These are phyloP conservation scores for Noctua pronuba DNA, from an alignment of 2,888 invertebrate genomes.

Conservation along the genomic window DNA sequence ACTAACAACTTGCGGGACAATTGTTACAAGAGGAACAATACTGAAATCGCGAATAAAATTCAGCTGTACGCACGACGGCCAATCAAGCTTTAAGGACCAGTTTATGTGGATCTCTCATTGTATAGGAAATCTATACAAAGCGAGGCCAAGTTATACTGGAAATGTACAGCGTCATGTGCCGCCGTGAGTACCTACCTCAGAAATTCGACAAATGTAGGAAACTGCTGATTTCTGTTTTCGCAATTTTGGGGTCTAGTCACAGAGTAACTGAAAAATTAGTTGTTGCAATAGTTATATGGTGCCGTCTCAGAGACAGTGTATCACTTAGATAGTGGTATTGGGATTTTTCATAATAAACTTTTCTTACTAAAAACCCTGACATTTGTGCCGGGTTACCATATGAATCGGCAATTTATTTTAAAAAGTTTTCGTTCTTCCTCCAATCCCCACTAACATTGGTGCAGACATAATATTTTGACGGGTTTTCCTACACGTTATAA, in stretches of 20 bases:
- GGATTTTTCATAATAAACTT: not conserved
- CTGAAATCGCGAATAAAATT: not conserved
- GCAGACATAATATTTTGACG: constrained; percentile 16
- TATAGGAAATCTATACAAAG: too few relatives aligned
- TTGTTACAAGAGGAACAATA: not conserved
- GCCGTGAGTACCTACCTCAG: accelerated
- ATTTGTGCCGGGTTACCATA: not conserved
- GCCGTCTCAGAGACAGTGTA: not conserved
- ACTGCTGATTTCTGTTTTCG: too few relatives aligned
- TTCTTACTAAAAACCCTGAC: not conserved
- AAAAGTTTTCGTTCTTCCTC: not conserved
- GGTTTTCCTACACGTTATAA: not conserved
- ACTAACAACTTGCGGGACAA: not conserved
- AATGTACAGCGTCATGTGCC: too few relatives aligned
- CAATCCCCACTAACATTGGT: too few relatives aligned
- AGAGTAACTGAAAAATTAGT: not conserved
- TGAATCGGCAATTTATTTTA: not conserved
- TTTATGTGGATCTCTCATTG: too few relatives aligned
- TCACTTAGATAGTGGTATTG: not conserved
- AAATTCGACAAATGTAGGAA: too few relatives aligned
- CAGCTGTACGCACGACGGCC: too few relatives aligned
- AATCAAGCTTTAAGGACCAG: too few relatives aligned
- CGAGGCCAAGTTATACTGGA: too few relatives aligned
- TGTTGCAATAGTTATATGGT: not conserved
- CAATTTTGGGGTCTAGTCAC: not conserved